Percentiles rank a stretch among this genome's conserved stretches.
phyloP scores from a whole-genome alignment of 1,140 invertebrate genomes.

The Diorhabda carinulata region DNA sequence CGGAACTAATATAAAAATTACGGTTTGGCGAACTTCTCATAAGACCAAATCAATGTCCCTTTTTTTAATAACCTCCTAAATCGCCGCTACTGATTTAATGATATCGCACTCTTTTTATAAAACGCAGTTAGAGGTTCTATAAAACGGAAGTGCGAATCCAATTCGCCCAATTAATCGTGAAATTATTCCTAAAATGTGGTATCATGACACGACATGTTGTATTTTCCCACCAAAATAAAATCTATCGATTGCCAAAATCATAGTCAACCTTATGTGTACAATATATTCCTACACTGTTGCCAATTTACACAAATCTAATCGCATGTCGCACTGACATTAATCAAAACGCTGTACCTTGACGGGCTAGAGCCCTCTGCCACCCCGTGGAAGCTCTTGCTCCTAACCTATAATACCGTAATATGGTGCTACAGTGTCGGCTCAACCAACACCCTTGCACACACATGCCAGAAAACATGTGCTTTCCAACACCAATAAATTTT shows the following conservation, averaged over 20 bases:
- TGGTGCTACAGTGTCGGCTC: background rate
- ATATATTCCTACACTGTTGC: conserved; percentile 19
- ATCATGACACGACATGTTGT: conserved; percentile 6
- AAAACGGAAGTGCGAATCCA: background rate
- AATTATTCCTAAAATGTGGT: background rate
- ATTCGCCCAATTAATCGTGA: background rate
- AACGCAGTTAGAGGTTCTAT: background rate
- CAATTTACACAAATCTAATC: conserved; percentile 22
- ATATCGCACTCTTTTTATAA: background rate
- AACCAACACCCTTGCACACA: background rate
- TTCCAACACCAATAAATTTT: too few species aligned
- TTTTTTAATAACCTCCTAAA: background rate
- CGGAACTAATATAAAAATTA: too few species aligned
- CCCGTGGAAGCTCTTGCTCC: conserved; percentile 3
- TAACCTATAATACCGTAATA: conserved; percentile 9
- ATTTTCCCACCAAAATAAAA: conserved; percentile 12
- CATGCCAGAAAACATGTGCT: background rate
- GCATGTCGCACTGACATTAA: conserved; percentile 15
- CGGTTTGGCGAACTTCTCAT: too few species aligned
- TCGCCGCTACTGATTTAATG: background rate
- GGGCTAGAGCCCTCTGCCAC: conserved; percentile 7
- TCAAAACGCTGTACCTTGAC: conserved; percentile 17
- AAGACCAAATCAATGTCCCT: too few species aligned
- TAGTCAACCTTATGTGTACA: conserved; percentile 5
- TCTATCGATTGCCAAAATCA: conserved; percentile 20